phyloP scores from a whole-genome alignment of 30 jellyfish, hydroid and myxozoan species.

The Clytia hemisphaerica region DNA sequence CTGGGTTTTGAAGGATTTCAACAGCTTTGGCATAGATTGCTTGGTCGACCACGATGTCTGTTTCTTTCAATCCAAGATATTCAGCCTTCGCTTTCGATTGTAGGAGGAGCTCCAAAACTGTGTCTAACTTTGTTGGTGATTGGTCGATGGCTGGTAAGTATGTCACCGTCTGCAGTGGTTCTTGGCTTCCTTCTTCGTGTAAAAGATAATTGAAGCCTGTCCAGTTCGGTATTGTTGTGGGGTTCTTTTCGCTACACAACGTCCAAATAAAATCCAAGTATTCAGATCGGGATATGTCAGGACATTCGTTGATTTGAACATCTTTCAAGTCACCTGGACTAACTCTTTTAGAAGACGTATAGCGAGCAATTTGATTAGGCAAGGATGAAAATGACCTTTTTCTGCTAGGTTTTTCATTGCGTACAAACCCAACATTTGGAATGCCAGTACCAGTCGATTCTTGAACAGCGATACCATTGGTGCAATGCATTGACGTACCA shows the following conservation, averaged over 20 bases:
- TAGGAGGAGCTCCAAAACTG: conserved; percentile 19
- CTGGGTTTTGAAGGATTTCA: conserved; percentile 23
- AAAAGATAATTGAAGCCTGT: conserved; percentile 27
- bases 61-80: conserved; percentile 29
- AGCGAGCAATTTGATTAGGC: too few species aligned
- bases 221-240: conserved; percentile 29
- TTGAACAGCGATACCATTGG: conserved; percentile 7
- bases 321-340: too few species aligned
- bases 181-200: neutral
- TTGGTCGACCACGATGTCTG: conserved; percentile 51
- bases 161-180: conserved; percentile 14
- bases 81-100: conserved; percentile 42
- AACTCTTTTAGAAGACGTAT: too few species aligned
- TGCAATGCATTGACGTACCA: conserved; percentile 13
- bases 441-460: too few species aligned
- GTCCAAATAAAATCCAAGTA: too few species aligned
- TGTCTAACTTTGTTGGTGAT: conserved; percentile 48
- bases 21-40: conserved; percentile 55
- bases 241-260: too few species aligned
- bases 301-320: too few species aligned
- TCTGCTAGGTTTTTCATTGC: too few species aligned
- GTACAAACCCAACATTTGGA: too few species aligned
- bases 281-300: too few species aligned
- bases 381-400: too few species aligned
- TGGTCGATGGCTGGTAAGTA: conserved; percentile 42